Evolutionary conservation across 2,797 vertebrate genomes (phyloP).

Genomic region (Dallia pectoralis): DNA sequence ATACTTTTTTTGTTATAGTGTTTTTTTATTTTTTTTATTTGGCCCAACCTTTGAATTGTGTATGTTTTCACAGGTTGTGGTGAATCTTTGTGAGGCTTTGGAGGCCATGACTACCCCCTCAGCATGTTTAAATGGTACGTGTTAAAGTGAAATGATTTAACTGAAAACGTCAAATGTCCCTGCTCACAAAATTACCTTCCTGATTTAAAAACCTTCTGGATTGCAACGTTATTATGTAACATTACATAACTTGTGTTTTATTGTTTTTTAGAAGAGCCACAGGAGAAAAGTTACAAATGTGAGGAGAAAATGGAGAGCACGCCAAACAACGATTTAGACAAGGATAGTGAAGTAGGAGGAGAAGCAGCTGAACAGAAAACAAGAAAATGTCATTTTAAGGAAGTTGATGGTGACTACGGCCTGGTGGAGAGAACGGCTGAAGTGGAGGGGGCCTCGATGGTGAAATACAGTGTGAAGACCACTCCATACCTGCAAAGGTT

Average conservation of each 20-base stretch:
- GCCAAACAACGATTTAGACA: not conserved
- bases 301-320: slow-evolving; percentile 6
- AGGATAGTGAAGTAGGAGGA: slow-evolving; percentile 32
- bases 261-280: slow-evolving; percentile 24
- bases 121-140: slow-evolving; percentile 46
- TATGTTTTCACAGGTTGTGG: slow-evolving; percentile 61
- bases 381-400: slow-evolving; percentile 15
- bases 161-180: not conserved
- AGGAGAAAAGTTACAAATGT: slow-evolving; percentile 29
- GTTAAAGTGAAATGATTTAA: not conserved
- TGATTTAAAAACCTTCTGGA: too few species aligned
- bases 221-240: too few species aligned
- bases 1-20: not conserved
- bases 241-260: not conserved
- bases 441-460: slow-evolving; percentile 62
- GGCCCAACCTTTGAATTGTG: not conserved
- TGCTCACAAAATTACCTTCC: not conserved
- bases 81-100: slow-evolving; percentile 73
- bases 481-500: slow-evolving; percentile 86
- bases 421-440: slow-evolving; percentile 35
- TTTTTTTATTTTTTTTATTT: not conserved
- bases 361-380: not conserved
- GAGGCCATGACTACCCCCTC: slow-evolving; percentile 66
- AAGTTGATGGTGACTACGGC: slow-evolving; percentile 30
- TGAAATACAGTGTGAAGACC: slow-evolving; percentile 79